These are phyloP conservation scores for Pristionchus maxplancki DNA, from an alignment of 2,888 invertebrate species.

Conservation along the genomic window DNA sequence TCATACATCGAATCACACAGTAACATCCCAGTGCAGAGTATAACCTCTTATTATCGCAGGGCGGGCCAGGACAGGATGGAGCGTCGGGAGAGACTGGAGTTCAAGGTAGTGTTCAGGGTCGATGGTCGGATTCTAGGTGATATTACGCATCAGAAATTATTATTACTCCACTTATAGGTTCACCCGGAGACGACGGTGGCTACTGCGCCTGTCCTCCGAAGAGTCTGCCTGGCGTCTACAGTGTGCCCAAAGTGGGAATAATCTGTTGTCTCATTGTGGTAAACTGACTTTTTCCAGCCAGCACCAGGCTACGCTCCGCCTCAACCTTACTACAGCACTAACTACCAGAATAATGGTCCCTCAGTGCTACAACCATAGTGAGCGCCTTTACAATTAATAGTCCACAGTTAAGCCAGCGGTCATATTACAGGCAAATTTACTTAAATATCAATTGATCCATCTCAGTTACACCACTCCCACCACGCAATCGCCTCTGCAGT, in stretches of 20 bases:
- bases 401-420: no score
- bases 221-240: constrained; percentile 18
- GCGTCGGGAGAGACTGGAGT: neutral
- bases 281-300: neutral
- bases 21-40: no score
- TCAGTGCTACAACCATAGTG: neutral
- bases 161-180: no score
- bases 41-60: neutral
- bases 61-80: neutral
- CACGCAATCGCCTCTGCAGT: neutral
- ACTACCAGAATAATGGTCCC: neutral
- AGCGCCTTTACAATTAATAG: no score
- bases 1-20: no score
- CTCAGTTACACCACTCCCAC: neutral
- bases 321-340: neutral
- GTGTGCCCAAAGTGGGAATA: neutral
- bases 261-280: no score
- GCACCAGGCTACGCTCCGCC: neutral
- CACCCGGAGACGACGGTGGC: neutral
- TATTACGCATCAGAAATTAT: neutral
- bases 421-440: neutral
- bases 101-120: neutral
- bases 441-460: neutral
- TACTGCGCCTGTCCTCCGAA: constrained; percentile 42
- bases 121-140: neutral